Percentiles rank a stretch among this genome's conserved stretches.
Conservation (phyloP, 2,888 invertebrate genomes). For the Endotricha flammealis region DNA sequence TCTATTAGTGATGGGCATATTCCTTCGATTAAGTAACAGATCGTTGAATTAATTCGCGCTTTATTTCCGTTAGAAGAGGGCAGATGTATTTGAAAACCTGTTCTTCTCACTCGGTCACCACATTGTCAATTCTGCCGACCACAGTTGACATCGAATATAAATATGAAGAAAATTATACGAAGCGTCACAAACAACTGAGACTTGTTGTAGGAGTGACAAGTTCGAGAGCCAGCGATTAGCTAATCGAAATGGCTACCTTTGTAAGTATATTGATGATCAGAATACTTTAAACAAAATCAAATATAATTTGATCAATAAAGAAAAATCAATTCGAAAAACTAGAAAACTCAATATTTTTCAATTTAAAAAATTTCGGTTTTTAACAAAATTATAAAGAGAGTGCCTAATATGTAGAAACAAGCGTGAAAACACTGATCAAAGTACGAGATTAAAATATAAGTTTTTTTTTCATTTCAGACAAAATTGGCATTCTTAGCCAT, state of each 20-base stretch:
- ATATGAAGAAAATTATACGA: constrained; percentile 55
- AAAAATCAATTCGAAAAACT: constrained; percentile 2
- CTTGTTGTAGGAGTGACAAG: constrained; percentile 60
- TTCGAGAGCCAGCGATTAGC: constrained; percentile 73
- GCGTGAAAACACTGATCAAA: too few relatives aligned
- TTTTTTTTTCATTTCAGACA: constrained; percentile 52
- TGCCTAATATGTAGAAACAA: too few relatives aligned
- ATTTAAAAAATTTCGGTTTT: too few relatives aligned
- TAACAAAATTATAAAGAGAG: too few relatives aligned
- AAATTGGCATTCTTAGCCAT: constrained; percentile 63
- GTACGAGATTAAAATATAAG: too few relatives aligned
- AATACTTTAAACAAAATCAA: constrained; percentile 4
- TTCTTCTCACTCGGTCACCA: constrained; percentile 51
- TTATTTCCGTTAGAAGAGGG: constrained; percentile 66
- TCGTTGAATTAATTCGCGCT: constrained; percentile 53
- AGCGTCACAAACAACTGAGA: constrained; percentile 60
- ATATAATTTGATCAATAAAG: constrained; percentile 6
- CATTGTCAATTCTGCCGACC: constrained; percentile 37
- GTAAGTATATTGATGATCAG: constrained; percentile 47
- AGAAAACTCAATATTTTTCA: constrained; percentile 10
- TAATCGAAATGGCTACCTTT: constrained; percentile 69
- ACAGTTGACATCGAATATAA: constrained; percentile 57
- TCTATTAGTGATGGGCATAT: constrained; percentile 32
- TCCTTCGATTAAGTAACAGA: constrained; percentile 53
- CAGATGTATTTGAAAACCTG: constrained; percentile 50